A percentile compares a stretch with the other conserved stretches of the same genome.
These are phyloP conservation scores for Frieseomelitta varia DNA, from an alignment of 1,140 invertebrate genomes.

Conservation along the genomic window DNA sequence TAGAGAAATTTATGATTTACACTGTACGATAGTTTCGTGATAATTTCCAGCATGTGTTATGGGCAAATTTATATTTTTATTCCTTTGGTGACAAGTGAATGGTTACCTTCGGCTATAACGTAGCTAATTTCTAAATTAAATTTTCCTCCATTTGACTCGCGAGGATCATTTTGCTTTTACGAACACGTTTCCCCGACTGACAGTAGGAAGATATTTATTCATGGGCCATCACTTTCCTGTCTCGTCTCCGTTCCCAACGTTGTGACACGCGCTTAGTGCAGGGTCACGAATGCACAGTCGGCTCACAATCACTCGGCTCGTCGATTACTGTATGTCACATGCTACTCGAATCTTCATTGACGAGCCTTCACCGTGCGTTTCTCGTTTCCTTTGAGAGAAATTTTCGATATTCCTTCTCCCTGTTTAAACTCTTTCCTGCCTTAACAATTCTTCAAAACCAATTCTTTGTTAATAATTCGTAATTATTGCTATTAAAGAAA, in stretches of 20 bases:
- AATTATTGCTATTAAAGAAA: neutral
- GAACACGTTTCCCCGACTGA: neutral
- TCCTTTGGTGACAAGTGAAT: neutral
- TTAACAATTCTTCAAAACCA: neutral
- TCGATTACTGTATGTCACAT: neutral
- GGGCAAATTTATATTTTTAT: neutral
- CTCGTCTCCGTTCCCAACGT: slow-evolving; percentile 37
- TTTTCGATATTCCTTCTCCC: neutral
- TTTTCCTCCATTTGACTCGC: neutral
- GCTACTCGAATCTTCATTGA: slow-evolving; percentile 13
- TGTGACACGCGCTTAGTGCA: slow-evolving; percentile 39
- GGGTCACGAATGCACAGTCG: slow-evolving; percentile 41
- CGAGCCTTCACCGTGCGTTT: too few relatives aligned
- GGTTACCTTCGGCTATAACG: too few relatives aligned
- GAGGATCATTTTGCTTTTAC: slow-evolving; percentile 16
- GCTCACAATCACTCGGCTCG: slow-evolving; percentile 19
- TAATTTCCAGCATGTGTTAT: neutral
- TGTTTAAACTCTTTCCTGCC: neutral
- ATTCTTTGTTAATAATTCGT: neutral
- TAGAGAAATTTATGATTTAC: neutral
- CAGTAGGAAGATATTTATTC: slow-evolving; percentile 46
- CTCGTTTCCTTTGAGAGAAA: neutral
- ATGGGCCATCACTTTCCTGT: slow-evolving; percentile 47
- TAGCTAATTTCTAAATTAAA: slow-evolving; percentile 22
- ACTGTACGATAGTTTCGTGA: neutral